A percentile compares a stretch with the other conserved stretches of the same genome.
Conservation (phyloP, 2,113 vertebrate species). For the Aix galericulata region DNA sequence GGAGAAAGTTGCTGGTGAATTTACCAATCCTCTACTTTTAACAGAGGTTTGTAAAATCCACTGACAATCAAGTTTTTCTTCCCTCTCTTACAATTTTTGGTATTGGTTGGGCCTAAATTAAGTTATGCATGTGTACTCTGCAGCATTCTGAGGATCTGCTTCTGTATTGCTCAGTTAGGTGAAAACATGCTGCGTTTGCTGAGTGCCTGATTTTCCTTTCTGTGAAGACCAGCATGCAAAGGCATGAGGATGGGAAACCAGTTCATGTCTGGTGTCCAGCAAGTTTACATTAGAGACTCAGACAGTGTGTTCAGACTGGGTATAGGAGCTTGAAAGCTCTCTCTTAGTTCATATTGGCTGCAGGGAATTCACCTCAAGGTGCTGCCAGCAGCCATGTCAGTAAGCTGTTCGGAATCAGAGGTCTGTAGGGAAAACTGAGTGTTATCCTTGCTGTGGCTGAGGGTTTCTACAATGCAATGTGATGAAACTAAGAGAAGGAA, state of each 20-base stretch:
- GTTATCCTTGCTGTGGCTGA: neutral
- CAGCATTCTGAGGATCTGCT: neutral
- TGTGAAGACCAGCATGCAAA: neutral
- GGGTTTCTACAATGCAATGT: neutral
- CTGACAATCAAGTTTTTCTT: neutral
- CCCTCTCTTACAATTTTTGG: neutral
- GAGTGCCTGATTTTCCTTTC: neutral
- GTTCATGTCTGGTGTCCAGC: neutral
- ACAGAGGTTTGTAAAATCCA: neutral
- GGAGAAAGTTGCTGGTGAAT: neutral
- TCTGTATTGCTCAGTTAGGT: neutral
- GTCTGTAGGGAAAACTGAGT: neutral
- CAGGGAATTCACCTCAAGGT: neutral
- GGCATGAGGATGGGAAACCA: neutral
- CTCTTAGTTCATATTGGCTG: neutral
- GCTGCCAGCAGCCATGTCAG: neutral
- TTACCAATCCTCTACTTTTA: neutral
- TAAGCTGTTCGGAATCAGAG: neutral
- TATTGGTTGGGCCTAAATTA: neutral
- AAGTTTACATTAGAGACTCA: neutral
- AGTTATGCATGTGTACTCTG: neutral
- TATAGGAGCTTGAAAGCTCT: neutral
- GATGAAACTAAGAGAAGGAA: neutral
- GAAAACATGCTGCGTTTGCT: neutral
- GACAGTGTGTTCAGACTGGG: neutral